Base-by-base conservation (phyloP, 2,113 vertebrate species). In the Ascaphus truei region DNA sequence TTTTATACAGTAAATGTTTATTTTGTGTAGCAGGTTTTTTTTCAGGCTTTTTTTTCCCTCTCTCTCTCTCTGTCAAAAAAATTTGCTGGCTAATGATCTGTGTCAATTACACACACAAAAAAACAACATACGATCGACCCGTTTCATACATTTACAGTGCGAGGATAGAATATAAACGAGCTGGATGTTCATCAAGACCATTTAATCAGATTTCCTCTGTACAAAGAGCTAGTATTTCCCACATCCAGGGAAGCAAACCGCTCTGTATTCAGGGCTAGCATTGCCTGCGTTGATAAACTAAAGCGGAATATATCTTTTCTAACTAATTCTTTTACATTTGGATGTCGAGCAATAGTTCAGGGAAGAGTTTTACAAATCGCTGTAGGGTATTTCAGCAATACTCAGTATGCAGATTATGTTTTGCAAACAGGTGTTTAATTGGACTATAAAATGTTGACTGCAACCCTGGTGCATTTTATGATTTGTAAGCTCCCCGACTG, bases 391-490 rank as follows among this genome's bases (percentile, higher is more conserved):
- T 50, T 59, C 41, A 5, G 41, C 53, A 59, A 59, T 48, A 25
- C 23, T 59, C 43, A 29, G 55, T 68, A 68, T 68, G 57, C 41
- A 58, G 41, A 68, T 68, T 16, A 36, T 16, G 30, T 27, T 60
- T 47, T 37, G 13, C 47, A 68, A 58, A 59, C 66, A 68, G 65
- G 55, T 68, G 55, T 59, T 68, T 68, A 68, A 60, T 59, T 59
- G 55, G 41, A 29, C 55, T 50, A 25, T 36, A 59, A 55, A 50
- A 39, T 13, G 55, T 20, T 18, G 23, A 25, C 43, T 36, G 55
- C 22, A 51, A 60, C 43, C 66, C 22, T 23, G 47, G 23, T 27
- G 43, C 55, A 30, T 37, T 47, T 16, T 10, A 12, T 22, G 43
- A 59, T 68, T 68, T 68, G 43, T 59, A 55, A 57, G 30, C 51